Evolutionary conservation across 2,888 invertebrate genomes (phyloP), one percentile per base, ranked within the genome.

Genomic region (Agrilus mali): DNA sequence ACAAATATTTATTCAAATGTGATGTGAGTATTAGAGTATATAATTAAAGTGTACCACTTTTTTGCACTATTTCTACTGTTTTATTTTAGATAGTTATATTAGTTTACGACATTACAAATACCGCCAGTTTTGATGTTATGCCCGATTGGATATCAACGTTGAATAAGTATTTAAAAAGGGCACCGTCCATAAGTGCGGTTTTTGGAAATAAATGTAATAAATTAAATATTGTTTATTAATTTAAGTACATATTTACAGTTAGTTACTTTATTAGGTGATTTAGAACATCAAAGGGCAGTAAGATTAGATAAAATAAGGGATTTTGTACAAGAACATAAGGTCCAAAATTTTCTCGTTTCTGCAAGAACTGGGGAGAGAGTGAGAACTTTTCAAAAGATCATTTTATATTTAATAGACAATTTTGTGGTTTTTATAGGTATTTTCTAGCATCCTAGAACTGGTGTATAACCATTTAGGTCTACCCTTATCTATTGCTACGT

Each of bases 101-200:
- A 50, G 83, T 88, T 1, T 90, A 88, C 61, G 90, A 92, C 60
- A 77, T 92, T 42, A 87, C 88, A 27, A 86, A 83, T 60, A 70
- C 76, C 38, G 72, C 77, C 52, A 88, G 86, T 61, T 90, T 92
- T 63, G 86, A 86, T 44, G 78, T 77, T 56, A 66, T 89, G 14
- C 69, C 71, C 33, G 71, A 75, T 41, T 93, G 92, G 92, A 69
- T 86, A 48, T 63, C 67, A 1, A 68, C 67, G 46, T 70, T 78
- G 1, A 69, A 70, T 40, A 63, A 65, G 12, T 15, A 43, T 7
- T 63, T 73, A 47, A 52, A 66, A 0, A 70, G 70, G 42, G 70
- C 70, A 52, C 77, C 78, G 0, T 53, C 74, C 17, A 49, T 60
- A 8, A 67, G 78, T 63, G 79, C 77, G 1, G 56, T 82, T 38